Evolutionary conservation across 2,888 invertebrate genomes (phyloP), one percentile per base, ranked within the genome.

Genomic region (Ellobium chinense): DNA sequence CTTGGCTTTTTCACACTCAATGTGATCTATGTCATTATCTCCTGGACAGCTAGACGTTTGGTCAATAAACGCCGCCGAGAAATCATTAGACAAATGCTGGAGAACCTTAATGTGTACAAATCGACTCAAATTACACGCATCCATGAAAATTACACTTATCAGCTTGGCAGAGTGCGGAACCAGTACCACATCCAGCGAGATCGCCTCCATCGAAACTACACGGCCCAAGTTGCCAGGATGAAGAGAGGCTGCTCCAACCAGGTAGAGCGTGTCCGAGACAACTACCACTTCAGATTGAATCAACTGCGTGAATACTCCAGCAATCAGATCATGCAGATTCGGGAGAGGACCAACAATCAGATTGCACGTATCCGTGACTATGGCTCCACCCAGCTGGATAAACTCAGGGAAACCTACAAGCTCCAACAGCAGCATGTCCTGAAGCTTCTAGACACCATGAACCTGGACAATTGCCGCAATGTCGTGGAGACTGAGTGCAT

Each of bases 301-400:
- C 96, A 97, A 92, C 96, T 98, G 88, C 94, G 97, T 84, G 98
- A 98, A 91, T 98, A 97, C 92, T 98, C 98, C 81, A 96, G 97
- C 1, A 97, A 80, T 95, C 98, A 98, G 93, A 94, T 98, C 88
- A 97, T 97, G 93, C 97, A 97, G 96, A 97, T 98, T 86, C 95
- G 98, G 83, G 98, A 98, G 93, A 98, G 97, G 93, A 98, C 98
- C 94, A 96, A 98, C 92, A 97, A 97, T 94, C 98, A 98, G 93
- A 95, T 98, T 80, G 97, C 97, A 93, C 96, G 97, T 93, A 97
- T 98, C 85, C 95, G 98, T 70, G 98, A 98, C 93, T 98, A 98
- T 94, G 97, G 98, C 94, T 96, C 97, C 29, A 97, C 97, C 92
- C 98, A 98, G 93, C 95, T 98, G 81, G 94, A 98, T 66, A 95